phyloP scores from a whole-genome alignment of 2,113 vertebrate species.

The Hucho hucho region DNA sequence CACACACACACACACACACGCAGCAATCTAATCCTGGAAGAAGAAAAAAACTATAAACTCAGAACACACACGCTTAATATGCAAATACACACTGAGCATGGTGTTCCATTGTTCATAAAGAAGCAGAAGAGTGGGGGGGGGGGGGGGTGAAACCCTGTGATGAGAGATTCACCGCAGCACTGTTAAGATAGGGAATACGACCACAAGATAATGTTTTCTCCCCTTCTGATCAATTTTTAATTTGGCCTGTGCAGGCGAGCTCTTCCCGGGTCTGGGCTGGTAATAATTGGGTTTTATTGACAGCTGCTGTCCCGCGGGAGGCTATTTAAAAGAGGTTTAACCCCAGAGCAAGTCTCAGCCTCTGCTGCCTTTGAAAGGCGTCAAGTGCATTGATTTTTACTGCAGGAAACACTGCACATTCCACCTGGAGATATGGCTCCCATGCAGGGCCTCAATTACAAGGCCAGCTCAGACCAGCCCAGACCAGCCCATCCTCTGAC shows the following conservation, averaged over 20 bases:
- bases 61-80: conserved; percentile 51
- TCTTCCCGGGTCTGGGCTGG: conserved; percentile 63
- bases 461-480: conserved; percentile 39
- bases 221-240: conserved; percentile 81
- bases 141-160: neutral
- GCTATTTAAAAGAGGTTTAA: conserved; percentile 92
- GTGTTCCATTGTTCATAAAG: conserved; percentile 48
- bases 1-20: neutral
- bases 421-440: conserved; percentile 79
- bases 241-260: conserved; percentile 71
- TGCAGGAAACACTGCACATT: conserved; percentile 81
- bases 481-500: conserved; percentile 48
- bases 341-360: conserved; percentile 83
- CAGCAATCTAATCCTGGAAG: neutral
- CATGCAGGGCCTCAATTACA: conserved; percentile 67
- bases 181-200: conserved; percentile 71
- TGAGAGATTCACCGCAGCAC: conserved; percentile 49
- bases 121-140: neutral
- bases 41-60: neutral
- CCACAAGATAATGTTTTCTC: conserved; percentile 77
- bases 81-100: conserved; percentile 57
- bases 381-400: conserved; percentile 88
- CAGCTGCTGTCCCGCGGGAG: conserved; percentile 81
- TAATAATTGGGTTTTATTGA: conserved; percentile 94
- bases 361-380: conserved; percentile 84